Evolutionary conservation across 1,140 invertebrate genomes (phyloP), one percentile per base, ranked within the genome.

Genomic region (Melanaphis sacchari): DNA sequence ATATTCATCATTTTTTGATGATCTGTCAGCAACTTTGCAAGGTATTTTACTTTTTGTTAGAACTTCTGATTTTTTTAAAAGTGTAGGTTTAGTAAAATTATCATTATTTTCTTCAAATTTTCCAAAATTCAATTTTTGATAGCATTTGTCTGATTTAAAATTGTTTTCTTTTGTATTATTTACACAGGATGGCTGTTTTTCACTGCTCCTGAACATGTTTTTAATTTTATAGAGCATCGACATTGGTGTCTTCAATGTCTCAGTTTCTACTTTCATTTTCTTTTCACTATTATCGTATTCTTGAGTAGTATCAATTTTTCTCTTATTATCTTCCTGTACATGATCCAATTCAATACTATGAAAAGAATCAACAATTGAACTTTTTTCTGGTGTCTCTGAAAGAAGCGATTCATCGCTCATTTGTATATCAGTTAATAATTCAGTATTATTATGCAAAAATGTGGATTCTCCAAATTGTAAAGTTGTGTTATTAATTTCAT

Each of bases 181-280:
- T 40, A 22, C 2, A 54, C 41, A 21, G 15, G 31, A 46, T 81
- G 24, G 15, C 6, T n/a, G 81, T 54, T 54, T 93, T 31, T 93
- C 91, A n/a, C 81, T 93, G 24, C 91, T 93, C 21, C n/a, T 85
- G 31, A 93, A 93, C 46, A 93, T 93, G 54, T 85, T 84, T 84
- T n/a, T 93, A 52, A 93, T 84, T 93, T 93, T 93, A 43, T 82
- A 93, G 26, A 93, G 36, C 91, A 93, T 93, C 8, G 91, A 93
- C 46, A 85, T 38, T 40, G 91, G 91, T 4, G 91, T 93, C 22
- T 93, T 93, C 31, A 38, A 49, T 11, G n/a, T 82, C 31, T 92
- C 90, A 49, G 8, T 46, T 9, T 85, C 36, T 31, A 92, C 9
- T 54, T 93, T 93, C 31, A 92, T 92, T 40, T 93, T 93, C n/a